Evolutionary conservation across 2,113 vertebrate species (phyloP).

Genomic region (Gymnobelideus leadbeateri): DNA sequence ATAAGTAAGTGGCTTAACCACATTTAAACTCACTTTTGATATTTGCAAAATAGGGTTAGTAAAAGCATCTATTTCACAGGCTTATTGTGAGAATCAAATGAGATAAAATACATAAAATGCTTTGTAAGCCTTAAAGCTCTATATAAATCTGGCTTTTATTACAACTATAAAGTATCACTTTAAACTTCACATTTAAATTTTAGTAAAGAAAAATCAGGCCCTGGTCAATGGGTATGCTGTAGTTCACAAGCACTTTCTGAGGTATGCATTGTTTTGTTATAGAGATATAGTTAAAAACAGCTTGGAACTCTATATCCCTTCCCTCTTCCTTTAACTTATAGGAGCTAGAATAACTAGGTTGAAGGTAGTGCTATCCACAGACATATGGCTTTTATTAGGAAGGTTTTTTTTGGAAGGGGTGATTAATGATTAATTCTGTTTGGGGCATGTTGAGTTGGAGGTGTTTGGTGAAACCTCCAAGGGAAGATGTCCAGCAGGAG

Average conservation of each 20-base stretch:
- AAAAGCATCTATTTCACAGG: background rate
- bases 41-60: background rate
- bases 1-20: background rate
- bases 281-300: background rate
- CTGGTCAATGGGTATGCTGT: background rate
- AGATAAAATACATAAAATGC: background rate
- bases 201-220: background rate
- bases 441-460: background rate
- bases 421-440: background rate
- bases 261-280: background rate
- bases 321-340: background rate
- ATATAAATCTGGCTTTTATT: background rate
- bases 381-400: background rate
- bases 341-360: background rate
- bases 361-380: background rate
- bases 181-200: constrained; percentile 2
- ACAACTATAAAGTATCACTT: background rate
- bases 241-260: background rate
- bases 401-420: background rate
- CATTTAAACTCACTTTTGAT: background rate
- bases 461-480: background rate
- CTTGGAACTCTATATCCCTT: background rate
- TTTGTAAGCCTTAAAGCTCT: background rate
- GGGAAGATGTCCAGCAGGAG: background rate
- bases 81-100: background rate